Conservation (phyloP, 1,140 invertebrate genomes). For the Ephestia elutella region DNA sequence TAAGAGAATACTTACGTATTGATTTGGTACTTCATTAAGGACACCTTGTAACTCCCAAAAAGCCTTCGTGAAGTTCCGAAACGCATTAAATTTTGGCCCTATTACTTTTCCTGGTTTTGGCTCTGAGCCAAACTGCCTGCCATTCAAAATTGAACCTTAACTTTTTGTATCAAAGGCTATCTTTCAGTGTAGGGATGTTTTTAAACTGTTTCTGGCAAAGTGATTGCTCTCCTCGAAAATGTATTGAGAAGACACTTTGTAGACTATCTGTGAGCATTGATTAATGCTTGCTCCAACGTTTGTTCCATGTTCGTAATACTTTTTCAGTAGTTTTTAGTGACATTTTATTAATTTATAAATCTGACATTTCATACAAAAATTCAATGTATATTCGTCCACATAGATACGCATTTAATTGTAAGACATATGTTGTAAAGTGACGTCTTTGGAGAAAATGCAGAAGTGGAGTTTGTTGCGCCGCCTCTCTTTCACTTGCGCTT, state of each 20-base stretch:
- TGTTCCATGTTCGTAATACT: too few species aligned
- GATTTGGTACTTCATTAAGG: neutral
- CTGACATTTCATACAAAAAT: too few species aligned
- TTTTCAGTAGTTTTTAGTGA: too few species aligned
- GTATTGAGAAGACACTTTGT: neutral
- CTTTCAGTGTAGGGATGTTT: neutral
- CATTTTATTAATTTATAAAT: too few species aligned
- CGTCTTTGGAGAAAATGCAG: too few species aligned
- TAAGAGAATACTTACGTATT: too few species aligned
- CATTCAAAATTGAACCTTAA: neutral
- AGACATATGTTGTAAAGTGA: too few species aligned
- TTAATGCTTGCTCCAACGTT: neutral
- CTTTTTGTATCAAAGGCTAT: neutral
- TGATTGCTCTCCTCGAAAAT: neutral
- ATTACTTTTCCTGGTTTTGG: constrained; percentile 19
- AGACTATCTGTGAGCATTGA: neutral
- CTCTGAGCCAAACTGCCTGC: constrained; percentile 12
- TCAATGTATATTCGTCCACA: too few species aligned
- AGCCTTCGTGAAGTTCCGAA: constrained; percentile 13
- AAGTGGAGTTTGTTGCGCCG: too few species aligned
- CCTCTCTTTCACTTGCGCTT: too few species aligned
- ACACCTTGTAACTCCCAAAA: constrained; percentile 1
- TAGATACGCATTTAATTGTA: too few species aligned
- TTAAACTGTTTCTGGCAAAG: neutral
- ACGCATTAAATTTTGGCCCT: constrained; percentile 24